These are phyloP conservation scores for Rousettus leschenaultii DNA, from an alignment of 2,113 vertebrate genomes.

Conservation along the genomic window DNA sequence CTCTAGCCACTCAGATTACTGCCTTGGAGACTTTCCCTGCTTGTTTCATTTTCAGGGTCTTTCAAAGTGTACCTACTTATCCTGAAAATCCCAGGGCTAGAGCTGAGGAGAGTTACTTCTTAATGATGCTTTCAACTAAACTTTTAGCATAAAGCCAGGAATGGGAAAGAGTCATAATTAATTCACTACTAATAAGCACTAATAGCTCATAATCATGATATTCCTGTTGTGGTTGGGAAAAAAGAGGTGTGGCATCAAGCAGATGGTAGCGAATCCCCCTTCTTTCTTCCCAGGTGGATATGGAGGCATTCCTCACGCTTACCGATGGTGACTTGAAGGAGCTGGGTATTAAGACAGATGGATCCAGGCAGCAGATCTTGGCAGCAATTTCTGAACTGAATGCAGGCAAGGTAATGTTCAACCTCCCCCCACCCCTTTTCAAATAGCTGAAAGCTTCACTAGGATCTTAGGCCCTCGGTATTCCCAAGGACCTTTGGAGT, in stretches of 20 bases:
- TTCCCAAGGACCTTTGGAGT: not conserved
- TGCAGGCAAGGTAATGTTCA: constrained; percentile 99
- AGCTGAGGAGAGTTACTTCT: not conserved
- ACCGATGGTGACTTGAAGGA: constrained; percentile 98
- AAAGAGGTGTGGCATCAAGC: not conserved
- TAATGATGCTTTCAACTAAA: not conserved
- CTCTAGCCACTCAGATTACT: not conserved
- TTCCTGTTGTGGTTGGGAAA: not conserved
- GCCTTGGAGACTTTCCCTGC: not conserved
- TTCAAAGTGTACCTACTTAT: not conserved
- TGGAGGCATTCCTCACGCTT: constrained; percentile 98
- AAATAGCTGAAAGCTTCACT: not conserved
- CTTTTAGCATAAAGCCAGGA: not conserved
- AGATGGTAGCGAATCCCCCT: not conserved
- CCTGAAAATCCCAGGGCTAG: not conserved
- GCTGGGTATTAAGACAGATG: constrained; percentile 96
- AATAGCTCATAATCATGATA: not conserved
- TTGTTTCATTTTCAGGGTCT: not conserved
- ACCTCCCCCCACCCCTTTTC: no score
- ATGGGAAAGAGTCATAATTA: not conserved
- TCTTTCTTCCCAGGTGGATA: constrained; percentile 88
- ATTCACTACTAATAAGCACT: not conserved
- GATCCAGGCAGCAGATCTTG: constrained; percentile 95
- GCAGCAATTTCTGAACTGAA: constrained; percentile 98
- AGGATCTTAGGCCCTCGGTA: not conserved